Conservation (phyloP, 1,140 invertebrate genomes). For the Plectrocnemia conspersa region DNA sequence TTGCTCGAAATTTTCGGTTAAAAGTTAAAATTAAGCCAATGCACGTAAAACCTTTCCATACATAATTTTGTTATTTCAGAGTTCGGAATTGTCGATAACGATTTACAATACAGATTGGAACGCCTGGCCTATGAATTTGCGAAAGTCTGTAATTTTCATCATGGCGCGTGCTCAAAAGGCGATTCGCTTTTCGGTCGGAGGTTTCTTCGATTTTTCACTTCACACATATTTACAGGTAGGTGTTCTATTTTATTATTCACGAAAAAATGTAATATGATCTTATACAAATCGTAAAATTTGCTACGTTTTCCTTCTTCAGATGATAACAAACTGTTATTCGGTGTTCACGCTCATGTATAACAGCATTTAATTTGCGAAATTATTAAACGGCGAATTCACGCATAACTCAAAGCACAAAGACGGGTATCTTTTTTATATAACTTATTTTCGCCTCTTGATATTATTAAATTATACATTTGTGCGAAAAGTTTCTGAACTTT, state of each 20-base stretch:
- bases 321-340: conserved; percentile 10
- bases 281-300: no score
- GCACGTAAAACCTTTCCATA: no score
- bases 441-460: no score
- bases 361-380: conserved; percentile 13
- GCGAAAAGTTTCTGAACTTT: no score
- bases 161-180: conserved; percentile 7
- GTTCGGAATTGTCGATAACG: background rate
- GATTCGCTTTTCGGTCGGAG: background rate
- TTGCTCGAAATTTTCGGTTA: no score
- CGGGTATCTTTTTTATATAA: no score
- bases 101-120: background rate
- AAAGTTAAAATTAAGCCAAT: no score
- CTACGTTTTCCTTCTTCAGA: conserved; percentile 4
- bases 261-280: no score
- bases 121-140: background rate
- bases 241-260: background rate
- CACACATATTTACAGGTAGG: conserved; percentile 2
- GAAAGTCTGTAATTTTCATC: background rate
- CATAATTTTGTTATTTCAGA: conserved; percentile 9
- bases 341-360: conserved; percentile 7
- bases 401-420: no score
- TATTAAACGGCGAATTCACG: no score
- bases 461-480: no score
- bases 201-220: conserved; percentile 1